Evolutionary conservation across 2,113 vertebrate species (phyloP).

Genomic region (Plestiodon gilberti): DNA sequence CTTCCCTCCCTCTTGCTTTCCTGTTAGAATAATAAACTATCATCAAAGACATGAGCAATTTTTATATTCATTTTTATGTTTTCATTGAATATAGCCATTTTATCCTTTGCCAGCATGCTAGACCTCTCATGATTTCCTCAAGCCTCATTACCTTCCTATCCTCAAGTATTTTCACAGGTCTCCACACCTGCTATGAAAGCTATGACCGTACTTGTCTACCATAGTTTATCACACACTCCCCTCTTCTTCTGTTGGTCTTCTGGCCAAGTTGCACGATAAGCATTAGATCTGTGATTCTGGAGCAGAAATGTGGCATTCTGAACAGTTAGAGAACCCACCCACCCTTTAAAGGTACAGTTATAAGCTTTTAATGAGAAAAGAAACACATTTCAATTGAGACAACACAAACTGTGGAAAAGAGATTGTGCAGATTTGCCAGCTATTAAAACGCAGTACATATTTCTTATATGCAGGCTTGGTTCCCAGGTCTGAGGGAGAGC

Average conservation of each 20-base stretch:
- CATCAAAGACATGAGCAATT: not conserved
- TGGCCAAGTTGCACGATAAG: not conserved
- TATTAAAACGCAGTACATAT: too few species aligned
- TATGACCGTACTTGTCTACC: not conserved
- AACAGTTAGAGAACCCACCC: not conserved
- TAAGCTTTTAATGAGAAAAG: not conserved
- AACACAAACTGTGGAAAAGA: not conserved
- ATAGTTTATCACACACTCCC: not conserved
- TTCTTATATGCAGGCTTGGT: too few species aligned
- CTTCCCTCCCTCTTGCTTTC: not conserved
- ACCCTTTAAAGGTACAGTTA: not conserved
- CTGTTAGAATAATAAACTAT: not conserved
- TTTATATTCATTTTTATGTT: not conserved
- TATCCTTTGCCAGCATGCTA: not conserved
- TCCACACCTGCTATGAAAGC: not conserved
- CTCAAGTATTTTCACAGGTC: not conserved
- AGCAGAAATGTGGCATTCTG: not conserved
- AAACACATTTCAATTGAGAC: not conserved
- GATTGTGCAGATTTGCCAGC: too few species aligned
- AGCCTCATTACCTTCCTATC: not conserved
- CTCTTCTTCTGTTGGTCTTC: not conserved
- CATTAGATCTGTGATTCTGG: not conserved
- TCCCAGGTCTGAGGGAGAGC: too few species aligned
- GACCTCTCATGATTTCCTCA: not conserved
- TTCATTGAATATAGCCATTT: not conserved